Conservation (phyloP, 2,888 invertebrate species). For the Ectemnius cavifrons region DNA sequence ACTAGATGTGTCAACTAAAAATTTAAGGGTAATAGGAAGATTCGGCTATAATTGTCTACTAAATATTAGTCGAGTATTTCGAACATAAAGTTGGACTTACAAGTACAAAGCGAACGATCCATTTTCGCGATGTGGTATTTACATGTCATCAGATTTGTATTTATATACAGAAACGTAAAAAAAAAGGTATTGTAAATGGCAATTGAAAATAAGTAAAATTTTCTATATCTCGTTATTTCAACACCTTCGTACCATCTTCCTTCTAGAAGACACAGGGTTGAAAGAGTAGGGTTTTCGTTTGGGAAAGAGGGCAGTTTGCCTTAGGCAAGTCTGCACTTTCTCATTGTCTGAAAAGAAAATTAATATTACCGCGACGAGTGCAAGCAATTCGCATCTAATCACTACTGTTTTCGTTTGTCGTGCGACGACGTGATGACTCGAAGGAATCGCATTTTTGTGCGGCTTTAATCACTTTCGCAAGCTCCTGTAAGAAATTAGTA, state of each 20-base stretch:
- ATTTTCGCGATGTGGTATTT: conserved; percentile 7
- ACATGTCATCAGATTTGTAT: conserved; percentile 12
- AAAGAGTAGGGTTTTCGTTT: background rate
- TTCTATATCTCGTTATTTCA: conserved; percentile 2
- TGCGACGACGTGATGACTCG: background rate
- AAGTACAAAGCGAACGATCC: too few species aligned
- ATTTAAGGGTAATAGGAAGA: too few species aligned
- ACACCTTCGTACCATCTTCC: conserved; percentile 10
- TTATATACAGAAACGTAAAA: conserved; percentile 12
- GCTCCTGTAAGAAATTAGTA: conserved; percentile 37
- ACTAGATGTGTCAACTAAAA: too few species aligned
- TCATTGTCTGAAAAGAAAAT: background rate
- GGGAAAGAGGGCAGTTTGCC: conserved; percentile 22
- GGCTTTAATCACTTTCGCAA: background rate
- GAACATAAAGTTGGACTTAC: too few species aligned
- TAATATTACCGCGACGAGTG: background rate
- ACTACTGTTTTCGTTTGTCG: background rate
- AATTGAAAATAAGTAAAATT: conserved; percentile 1
- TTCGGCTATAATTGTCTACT: too few species aligned
- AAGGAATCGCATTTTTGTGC: background rate
- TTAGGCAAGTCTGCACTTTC: conserved; percentile 21
- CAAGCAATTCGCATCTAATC: conserved; percentile 7
- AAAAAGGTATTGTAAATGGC: background rate
- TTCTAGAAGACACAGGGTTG: conserved; percentile 16
- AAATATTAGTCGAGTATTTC: too few species aligned